Conservation (phyloP, 1,140 invertebrate genomes). For the Neodiprion lecontei region DNA sequence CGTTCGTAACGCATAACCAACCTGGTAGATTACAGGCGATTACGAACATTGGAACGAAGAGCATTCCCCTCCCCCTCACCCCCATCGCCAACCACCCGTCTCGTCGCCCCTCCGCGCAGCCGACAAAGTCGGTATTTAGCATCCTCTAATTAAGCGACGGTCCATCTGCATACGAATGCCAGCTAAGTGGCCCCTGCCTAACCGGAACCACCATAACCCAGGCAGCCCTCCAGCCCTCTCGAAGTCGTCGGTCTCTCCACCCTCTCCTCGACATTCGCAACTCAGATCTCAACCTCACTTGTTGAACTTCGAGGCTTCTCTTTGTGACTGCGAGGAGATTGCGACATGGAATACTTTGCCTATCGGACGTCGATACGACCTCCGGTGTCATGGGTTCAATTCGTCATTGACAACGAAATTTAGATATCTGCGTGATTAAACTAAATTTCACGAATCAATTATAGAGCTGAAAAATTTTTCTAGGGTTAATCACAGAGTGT, state of each 20-base stretch:
- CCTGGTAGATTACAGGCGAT: constrained; percentile 5
- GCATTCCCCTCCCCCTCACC: no score
- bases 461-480: no score
- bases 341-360: neutral
- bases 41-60: neutral
- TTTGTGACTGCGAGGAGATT: neutral
- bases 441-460: no score
- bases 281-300: neutral
- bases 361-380: neutral
- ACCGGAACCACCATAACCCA: neutral
- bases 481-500: no score
- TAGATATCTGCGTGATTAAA: no score
- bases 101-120: neutral
- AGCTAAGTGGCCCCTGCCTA: neutral
- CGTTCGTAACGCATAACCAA: neutral
- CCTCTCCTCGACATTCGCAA: neutral
- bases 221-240: neutral
- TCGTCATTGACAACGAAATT: no score
- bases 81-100: neutral
- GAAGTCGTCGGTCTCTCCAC: neutral
- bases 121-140: constrained; percentile 25
- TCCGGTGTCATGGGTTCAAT: no score
- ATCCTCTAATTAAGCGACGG: constrained; percentile 32
- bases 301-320: neutral
- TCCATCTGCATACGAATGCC: constrained; percentile 35